Conservation (phyloP, 2,113 vertebrate genomes). For the Columba livia region DNA sequence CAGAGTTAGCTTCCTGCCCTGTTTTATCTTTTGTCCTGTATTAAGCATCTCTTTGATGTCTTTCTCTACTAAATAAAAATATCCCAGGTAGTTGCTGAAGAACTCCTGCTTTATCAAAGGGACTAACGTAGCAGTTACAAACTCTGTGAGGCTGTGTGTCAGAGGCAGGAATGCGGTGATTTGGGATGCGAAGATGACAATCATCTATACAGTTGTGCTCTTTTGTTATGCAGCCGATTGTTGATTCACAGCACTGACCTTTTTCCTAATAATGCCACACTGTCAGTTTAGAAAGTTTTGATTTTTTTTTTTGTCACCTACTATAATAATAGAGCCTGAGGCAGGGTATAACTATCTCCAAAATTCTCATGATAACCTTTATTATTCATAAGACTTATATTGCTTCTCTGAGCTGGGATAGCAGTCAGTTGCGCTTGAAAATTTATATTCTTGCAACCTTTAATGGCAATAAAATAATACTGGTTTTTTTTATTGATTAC, state of each 20-base stretch:
- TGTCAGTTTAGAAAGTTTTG: neutral
- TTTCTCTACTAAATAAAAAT: neutral
- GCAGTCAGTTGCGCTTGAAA: neutral
- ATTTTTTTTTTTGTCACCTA: neutral
- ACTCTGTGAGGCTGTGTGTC: neutral
- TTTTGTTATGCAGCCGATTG: neutral
- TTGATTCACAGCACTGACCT: constrained; percentile 11
- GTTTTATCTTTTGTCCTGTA: neutral
- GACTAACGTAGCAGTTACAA: neutral
- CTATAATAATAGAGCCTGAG: neutral
- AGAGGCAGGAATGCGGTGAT: neutral
- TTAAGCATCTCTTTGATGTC: neutral
- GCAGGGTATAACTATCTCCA: neutral
- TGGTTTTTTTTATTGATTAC: neutral
- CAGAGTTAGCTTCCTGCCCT: neutral
- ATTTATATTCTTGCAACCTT: neutral
- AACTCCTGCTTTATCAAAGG: neutral
- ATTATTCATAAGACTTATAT: neutral
- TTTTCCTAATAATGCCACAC: neutral
- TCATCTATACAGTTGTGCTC: neutral
- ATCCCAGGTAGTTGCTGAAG: neutral
- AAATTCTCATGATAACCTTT: neutral
- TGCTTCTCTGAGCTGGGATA: neutral
- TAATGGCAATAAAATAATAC: neutral
- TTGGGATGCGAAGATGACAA: neutral